A percentile compares a stretch with the other conserved stretches of the same genome.
These are phyloP conservation scores for Siderastrea radians DNA, from an alignment of 92 coral and sea anemone species.

Conservation along the genomic window DNA sequence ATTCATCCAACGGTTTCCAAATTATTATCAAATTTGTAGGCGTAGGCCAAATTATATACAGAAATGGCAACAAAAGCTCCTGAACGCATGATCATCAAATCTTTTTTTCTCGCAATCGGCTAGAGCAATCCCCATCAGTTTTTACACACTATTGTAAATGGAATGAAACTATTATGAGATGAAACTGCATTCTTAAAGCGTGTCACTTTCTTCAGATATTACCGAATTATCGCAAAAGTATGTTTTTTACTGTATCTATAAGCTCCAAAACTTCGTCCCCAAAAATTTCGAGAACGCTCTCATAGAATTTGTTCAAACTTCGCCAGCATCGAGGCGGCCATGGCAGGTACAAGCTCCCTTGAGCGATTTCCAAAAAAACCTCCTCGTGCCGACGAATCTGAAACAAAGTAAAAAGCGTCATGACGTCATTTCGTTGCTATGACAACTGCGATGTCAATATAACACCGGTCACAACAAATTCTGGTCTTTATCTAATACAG, in stretches of 20 bases:
- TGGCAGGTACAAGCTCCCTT: conserved; percentile 20
- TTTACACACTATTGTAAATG: background rate
- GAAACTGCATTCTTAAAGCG: conserved; percentile 4
- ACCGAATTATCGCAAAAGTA: background rate
- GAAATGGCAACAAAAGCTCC: background rate
- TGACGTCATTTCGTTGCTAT: conserved; percentile 17
- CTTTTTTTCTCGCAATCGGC: background rate
- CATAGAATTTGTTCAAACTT: conserved; percentile 18
- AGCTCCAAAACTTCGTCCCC: background rate
- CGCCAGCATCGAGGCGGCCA: conserved; percentile 2
- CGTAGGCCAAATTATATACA: background rate
- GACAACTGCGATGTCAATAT: background rate
- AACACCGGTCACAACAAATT: conserved; percentile 7
- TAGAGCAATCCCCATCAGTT: background rate
- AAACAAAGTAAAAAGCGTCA: background rate
- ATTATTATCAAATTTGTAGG: too few species aligned
- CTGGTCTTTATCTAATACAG: conserved; percentile 17
- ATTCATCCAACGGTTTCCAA: too few species aligned
- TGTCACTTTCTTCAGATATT: background rate
- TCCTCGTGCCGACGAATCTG: conserved; percentile 13
- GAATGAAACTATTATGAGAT: conserved; percentile 18
- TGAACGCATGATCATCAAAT: background rate
- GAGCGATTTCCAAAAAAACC: conserved; percentile 6
- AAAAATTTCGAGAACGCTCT: conserved; percentile 3
- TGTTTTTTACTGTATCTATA: conserved; percentile 12